phyloP scores from a whole-genome alignment of 2,113 vertebrate species.

The Sakesphorus luctuosus region DNA sequence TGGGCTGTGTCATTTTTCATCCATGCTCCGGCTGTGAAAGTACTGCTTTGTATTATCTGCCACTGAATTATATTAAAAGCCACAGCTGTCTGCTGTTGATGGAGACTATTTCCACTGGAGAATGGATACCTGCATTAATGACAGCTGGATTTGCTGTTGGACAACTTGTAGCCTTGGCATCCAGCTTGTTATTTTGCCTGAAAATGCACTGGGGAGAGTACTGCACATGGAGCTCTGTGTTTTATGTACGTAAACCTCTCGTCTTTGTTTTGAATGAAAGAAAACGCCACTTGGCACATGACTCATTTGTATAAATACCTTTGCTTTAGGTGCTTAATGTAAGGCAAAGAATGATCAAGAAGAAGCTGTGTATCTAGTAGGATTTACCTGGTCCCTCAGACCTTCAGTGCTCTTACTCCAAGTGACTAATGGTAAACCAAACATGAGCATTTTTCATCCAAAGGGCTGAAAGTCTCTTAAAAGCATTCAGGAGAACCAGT shows the following conservation, averaged over 20 bases:
- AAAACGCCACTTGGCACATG: neutral
- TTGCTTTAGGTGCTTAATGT: neutral
- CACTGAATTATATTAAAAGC: neutral
- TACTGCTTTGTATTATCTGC: constrained; percentile 5
- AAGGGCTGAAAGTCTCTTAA: neutral
- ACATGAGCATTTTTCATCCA: neutral
- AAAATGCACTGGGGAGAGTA: neutral
- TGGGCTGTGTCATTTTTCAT: constrained; percentile 4
- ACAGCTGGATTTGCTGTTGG: neutral
- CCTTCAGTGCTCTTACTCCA: neutral
- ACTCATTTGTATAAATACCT: neutral
- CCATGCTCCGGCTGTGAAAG: neutral
- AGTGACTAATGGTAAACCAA: neutral
- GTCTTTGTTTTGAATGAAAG: neutral
- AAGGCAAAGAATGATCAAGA: neutral
- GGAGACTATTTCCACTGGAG: neutral
- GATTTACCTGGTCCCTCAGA: neutral
- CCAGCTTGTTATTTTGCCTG: neutral
- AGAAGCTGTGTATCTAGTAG: neutral
- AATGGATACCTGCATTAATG: neutral
- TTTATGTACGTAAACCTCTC: rapidly evolving
- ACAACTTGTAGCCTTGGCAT: neutral
- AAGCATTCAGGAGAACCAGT: neutral
- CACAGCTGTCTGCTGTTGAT: neutral
- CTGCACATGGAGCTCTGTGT: neutral